Evolutionary conservation across 1,140 invertebrate species (phyloP).

Genomic region (Rhagoletis zephyria): DNA sequence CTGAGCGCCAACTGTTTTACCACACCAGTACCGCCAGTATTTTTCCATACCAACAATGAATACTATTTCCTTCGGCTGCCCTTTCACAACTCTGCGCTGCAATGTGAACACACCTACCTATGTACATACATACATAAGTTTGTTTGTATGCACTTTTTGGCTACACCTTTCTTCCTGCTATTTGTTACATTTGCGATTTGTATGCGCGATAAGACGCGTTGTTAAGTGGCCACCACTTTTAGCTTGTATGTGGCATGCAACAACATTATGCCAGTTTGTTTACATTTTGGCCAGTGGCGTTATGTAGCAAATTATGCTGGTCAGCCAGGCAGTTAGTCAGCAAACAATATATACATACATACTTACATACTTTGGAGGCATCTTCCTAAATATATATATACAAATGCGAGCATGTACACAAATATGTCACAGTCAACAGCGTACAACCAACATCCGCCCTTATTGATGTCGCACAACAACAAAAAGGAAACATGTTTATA

Average conservation of each 20-base stretch:
- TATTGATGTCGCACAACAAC: background rate
- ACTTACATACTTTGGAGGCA: background rate
- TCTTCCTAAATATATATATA: background rate
- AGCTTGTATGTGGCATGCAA: slow-evolving; percentile 12
- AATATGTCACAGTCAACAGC: slow-evolving; percentile 19
- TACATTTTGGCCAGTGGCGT: slow-evolving; percentile 40
- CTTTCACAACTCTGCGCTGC: background rate
- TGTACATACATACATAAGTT: too few species aligned
- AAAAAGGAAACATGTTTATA: background rate
- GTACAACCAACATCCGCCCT: slow-evolving; percentile 46
- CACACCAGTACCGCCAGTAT: background rate
- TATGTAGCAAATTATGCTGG: background rate
- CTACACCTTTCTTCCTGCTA: slow-evolving; percentile 9
- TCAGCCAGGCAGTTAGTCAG: background rate
- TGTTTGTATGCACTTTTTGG: background rate
- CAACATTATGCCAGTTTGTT: slow-evolving; percentile 20
- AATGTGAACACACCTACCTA: too few species aligned
- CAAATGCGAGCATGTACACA: background rate
- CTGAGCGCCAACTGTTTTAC: background rate
- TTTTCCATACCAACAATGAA: background rate
- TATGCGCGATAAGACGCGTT: slow-evolving; percentile 33
- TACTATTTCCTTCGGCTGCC: background rate
- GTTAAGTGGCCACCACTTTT: background rate
- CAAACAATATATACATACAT: background rate
- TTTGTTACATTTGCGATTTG: slow-evolving; percentile 21